Evolutionary conservation across 1,140 invertebrate species (phyloP), one percentile per base, ranked within the genome.

Genomic region (Cydia fagiglandana): DNA sequence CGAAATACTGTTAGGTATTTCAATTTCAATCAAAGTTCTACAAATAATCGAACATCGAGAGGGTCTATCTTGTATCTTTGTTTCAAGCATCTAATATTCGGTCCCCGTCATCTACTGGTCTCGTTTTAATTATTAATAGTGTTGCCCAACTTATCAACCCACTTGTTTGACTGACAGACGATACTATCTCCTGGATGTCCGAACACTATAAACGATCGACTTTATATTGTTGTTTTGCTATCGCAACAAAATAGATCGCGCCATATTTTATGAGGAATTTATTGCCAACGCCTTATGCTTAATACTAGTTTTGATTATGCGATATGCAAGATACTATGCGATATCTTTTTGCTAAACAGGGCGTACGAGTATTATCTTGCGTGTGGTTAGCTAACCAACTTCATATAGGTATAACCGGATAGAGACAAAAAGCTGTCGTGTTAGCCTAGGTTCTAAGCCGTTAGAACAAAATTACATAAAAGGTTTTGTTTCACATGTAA

Each of bases 401-500:
- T 20, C 56, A 61, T 24, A 61, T 56, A 24, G 24, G 24, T 30
- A 56, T 56, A 56, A 56, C 4, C 53, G 15, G 53, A 17, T 61
- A 61, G 56, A 70, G n/a, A 70, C 15, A 70, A 41, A 70, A 70
- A 38, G 34, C 12, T 70, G 66, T 70, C 66, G 66, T 70, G 30
- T 41, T 70, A 70, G n/a, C 28, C 34, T 38, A 70, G 30, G 66
- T 70, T 70, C 66, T 70, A 38, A 45, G 66, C 34, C 30, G 34
- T 38, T 68, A 68, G 12, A 1, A 41, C n/a, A 70, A 70, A 24
- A 70, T 68, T 70, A 70, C 66, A 70, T 70, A 45, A 70, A 70
- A 38, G 66, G 66, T 70, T 70, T 70, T 70, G 66, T 41, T 70
- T 70, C n/a, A 38, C 66, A 70, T 70, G 66, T 70, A 70, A 70